phyloP scores from a whole-genome alignment of 2,113 vertebrate genomes.

The Leucoraja erinaceus region DNA sequence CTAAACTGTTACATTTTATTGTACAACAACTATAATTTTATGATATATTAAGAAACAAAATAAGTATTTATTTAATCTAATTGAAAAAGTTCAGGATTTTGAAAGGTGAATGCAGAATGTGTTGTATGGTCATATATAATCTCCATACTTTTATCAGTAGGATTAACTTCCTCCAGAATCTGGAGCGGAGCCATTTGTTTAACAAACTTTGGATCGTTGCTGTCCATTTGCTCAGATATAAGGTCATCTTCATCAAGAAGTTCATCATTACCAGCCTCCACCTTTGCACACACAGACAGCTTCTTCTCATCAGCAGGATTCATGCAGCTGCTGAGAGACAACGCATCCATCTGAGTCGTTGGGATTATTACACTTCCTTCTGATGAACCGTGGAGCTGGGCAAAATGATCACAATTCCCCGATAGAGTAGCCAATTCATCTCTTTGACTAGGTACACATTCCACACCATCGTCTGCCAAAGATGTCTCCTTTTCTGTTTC shows the following conservation, averaged over 20 bases:
- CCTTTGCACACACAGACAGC: background rate
- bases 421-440: background rate
- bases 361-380: background rate
- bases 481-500: background rate
- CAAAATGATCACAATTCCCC: background rate
- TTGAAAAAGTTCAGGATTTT: slow-evolving; percentile 72
- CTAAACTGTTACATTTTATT: background rate
- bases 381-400: background rate
- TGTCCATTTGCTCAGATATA: background rate
- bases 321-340: background rate
- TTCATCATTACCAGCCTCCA: slow-evolving; percentile 1
- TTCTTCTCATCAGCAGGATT: background rate
- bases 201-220: background rate
- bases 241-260: slow-evolving; percentile 44
- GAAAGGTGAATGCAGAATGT: slow-evolving; percentile 62
- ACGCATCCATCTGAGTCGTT: no score
- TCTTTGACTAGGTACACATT: background rate
- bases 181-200: slow-evolving; percentile 28
- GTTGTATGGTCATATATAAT: slow-evolving; percentile 65
- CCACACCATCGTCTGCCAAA: background rate
- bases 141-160: slow-evolving; percentile 56
- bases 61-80: slow-evolving; percentile 62
- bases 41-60: background rate
- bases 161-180: slow-evolving; percentile 55
- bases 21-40: background rate